phyloP scores from a whole-genome alignment of 2,797 vertebrate species.

The Microctenopoma steveboyesi region DNA sequence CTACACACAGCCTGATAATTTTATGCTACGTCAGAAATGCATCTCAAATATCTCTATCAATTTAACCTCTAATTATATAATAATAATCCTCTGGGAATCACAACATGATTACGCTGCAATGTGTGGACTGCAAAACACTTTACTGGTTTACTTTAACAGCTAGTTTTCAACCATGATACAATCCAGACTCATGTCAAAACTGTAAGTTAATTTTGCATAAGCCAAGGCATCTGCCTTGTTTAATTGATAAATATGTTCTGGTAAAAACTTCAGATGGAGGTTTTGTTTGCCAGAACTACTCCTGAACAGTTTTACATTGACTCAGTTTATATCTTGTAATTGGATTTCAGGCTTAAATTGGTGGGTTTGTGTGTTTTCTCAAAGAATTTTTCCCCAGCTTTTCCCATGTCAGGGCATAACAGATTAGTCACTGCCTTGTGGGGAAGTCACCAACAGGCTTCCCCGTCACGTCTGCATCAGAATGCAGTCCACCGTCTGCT shows the following conservation, averaged over 20 bases:
- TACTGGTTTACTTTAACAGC: not conserved
- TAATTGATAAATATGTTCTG: not conserved
- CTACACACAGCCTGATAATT: not conserved
- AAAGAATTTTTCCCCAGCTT: slow-evolving; percentile 6
- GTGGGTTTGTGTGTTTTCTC: not conserved
- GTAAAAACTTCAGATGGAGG: not conserved
- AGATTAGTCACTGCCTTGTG: slow-evolving; percentile 47
- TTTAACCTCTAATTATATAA: not conserved
- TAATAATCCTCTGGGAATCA: not conserved
- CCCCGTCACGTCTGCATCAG: slow-evolving; percentile 71
- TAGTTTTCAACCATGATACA: not conserved
- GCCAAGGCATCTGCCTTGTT: not conserved
- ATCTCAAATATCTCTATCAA: not conserved
- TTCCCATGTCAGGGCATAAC: slow-evolving; percentile 49
- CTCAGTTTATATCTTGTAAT: not conserved
- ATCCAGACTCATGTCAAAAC: not conserved
- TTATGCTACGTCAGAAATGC: not conserved
- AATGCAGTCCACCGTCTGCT: slow-evolving; percentile 70
- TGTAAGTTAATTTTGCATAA: no score
- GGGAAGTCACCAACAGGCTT: slow-evolving; percentile 46
- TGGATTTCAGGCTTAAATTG: not conserved
- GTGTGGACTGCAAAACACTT: not conserved
- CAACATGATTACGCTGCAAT: not conserved
- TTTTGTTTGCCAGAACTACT: not conserved
- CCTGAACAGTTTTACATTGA: not conserved